phyloP scores from a whole-genome alignment of 2,113 vertebrate genomes.

The Ancistrus triradiatus region DNA sequence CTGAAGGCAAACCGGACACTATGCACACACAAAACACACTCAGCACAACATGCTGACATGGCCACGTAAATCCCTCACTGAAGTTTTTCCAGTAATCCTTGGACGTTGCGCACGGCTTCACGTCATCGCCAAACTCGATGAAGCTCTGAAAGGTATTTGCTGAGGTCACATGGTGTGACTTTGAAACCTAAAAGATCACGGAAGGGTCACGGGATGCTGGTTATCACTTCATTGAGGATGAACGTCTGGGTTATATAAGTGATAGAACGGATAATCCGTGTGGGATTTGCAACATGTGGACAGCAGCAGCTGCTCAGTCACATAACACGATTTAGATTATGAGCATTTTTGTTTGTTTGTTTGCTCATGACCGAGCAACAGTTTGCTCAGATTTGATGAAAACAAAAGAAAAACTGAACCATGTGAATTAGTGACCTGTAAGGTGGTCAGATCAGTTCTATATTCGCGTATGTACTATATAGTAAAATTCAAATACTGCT shows the following conservation, averaged over 20 bases:
- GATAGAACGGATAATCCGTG: conserved; percentile 17
- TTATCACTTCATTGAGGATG: conserved; percentile 7
- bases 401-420: no score
- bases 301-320: conserved; percentile 7
- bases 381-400: no score
- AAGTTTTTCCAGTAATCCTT: conserved; percentile 26
- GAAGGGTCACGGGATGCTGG: background rate
- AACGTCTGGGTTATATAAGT: conserved; percentile 36
- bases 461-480: no score
- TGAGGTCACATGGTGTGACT: background rate
- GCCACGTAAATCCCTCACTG: conserved; percentile 28
- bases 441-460: no score
- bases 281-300: conserved; percentile 18
- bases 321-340: conserved; percentile 34
- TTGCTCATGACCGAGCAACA: no score
- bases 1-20: background rate
- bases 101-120: conserved; percentile 9
- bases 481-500: no score
- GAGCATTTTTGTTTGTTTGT: background rate
- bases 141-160: background rate
- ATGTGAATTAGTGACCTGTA: no score
- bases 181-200: conserved; percentile 19
- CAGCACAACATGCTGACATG: conserved; percentile 2
- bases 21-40: conserved; percentile 15
- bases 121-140: conserved; percentile 24